Conservation (phyloP, 2,113 vertebrate species). For the Picathartes gymnocephalus region DNA sequence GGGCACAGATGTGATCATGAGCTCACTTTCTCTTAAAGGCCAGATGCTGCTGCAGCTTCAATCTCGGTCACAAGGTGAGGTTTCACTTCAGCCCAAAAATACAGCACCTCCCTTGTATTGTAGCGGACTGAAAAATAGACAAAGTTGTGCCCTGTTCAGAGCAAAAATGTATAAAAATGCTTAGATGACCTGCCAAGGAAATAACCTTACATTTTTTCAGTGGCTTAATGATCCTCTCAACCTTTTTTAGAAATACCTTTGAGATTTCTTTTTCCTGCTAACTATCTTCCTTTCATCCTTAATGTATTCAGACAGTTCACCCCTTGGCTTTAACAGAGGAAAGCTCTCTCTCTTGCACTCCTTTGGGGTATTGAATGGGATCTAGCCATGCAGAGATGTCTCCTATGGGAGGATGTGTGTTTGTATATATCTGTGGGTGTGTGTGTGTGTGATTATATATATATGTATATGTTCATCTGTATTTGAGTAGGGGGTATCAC, state of each 20-base stretch:
- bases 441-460: rapidly evolving
- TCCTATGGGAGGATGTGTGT: rapidly evolving
- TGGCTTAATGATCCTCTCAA: neutral
- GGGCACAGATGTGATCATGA: neutral
- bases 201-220: neutral
- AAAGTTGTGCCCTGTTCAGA: neutral
- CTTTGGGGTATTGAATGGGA: neutral
- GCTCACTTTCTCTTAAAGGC: neutral
- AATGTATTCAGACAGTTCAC: neutral
- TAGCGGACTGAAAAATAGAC: neutral
- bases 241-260: neutral
- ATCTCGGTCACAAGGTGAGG: neutral
- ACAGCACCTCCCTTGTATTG: neutral
- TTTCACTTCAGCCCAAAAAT: neutral
- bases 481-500: neutral
- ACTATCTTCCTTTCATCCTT: slow-evolving; percentile 15
- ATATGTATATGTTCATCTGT: rapidly evolving
- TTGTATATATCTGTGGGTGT: neutral
- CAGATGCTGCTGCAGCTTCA: neutral
- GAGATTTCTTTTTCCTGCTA: slow-evolving; percentile 19
- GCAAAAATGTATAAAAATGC: neutral
- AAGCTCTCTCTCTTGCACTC: neutral
- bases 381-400: neutral
- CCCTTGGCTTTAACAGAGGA: neutral
- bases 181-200: neutral